Percentiles rank a stretch among this genome's conserved stretches.
Conservation (phyloP, 2,797 vertebrate species). For the Aselliscus stoliczkanus region DNA sequence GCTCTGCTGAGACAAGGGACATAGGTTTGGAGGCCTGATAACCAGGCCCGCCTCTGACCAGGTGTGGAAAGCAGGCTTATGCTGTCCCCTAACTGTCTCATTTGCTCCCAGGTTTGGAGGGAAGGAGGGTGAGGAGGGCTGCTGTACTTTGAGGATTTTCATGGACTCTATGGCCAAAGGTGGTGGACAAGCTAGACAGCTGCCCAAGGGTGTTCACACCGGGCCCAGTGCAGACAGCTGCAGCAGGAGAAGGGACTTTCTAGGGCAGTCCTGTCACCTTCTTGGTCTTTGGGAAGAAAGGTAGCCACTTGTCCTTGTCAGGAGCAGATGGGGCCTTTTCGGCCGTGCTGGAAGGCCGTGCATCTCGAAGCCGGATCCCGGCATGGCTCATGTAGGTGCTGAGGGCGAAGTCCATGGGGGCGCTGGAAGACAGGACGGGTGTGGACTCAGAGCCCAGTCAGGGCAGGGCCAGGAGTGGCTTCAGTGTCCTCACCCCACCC, state of each 20-base stretch:
- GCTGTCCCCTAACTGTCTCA: too few species aligned
- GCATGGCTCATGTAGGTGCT: constrained; percentile 89
- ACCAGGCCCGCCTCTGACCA: not conserved
- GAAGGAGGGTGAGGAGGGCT: too few species aligned
- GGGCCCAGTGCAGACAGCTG: not conserved
- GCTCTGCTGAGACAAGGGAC: constrained; percentile 76
- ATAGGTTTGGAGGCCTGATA: not conserved
- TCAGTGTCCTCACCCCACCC: not conserved
- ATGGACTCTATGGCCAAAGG: not conserved
- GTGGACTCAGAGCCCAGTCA: not conserved
- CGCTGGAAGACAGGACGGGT: constrained; percentile 76
- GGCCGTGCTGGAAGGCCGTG: constrained; percentile 82
- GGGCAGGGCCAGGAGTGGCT: not conserved
- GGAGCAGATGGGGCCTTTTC: constrained; percentile 80
- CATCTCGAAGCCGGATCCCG: constrained; percentile 89
- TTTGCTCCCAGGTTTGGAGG: too few species aligned
- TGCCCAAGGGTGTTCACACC: not conserved
- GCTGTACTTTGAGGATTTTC: too few species aligned
- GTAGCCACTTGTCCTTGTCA: constrained; percentile 94
- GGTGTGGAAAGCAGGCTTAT: too few species aligned
- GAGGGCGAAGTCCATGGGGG: constrained; percentile 90
- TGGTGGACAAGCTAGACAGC: not conserved
- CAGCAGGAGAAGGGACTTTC: not conserved
- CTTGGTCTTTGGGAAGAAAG: constrained; percentile 91
- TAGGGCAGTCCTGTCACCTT: constrained; percentile 83